These are phyloP conservation scores for Melanotus villosus DNA, from an alignment of 2,888 invertebrate genomes.

Conservation along the genomic window DNA sequence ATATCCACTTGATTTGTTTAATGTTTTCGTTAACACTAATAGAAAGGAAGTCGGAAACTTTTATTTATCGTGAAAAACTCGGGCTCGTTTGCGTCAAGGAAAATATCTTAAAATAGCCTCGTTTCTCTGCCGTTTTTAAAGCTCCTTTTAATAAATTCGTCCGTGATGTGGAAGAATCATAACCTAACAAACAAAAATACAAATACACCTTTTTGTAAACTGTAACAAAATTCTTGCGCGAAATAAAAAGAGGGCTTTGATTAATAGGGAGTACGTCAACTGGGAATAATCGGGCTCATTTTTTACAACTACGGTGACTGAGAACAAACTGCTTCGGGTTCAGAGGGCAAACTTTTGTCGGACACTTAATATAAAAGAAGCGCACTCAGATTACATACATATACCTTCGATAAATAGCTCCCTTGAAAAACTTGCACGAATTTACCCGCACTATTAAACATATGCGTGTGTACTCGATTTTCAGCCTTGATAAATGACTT, in stretches of 20 bases:
- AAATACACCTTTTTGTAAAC: neutral
- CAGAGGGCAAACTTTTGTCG: constrained; percentile 56
- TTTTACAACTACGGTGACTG: constrained; percentile 58
- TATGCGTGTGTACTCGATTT: constrained; percentile 5
- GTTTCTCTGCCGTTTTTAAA: neutral
- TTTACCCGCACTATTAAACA: too few relatives aligned
- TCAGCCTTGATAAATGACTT: constrained; percentile 20
- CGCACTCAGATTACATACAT: constrained; percentile 15
- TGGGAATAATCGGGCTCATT: constrained; percentile 60
- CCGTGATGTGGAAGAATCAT: too few relatives aligned
- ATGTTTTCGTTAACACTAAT: constrained; percentile 46
- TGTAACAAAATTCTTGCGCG: constrained; percentile 26
- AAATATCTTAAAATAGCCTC: neutral
- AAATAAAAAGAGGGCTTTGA: constrained; percentile 50
- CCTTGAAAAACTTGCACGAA: too few relatives aligned
- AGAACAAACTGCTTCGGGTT: constrained; percentile 60
- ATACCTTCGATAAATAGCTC: constrained; percentile 11
- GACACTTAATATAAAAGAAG: constrained; percentile 31
- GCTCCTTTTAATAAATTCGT: too few relatives aligned
- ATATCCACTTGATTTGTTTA: constrained; percentile 47
- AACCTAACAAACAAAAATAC: neutral
- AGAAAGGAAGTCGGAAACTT: constrained; percentile 31
- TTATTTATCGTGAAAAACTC: constrained; percentile 37
- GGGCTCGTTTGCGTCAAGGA: constrained; percentile 19
- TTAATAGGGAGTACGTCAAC: constrained; percentile 56